These are phyloP conservation scores for Leptopilina syphax DNA, from an alignment of 2,888 invertebrate genomes.

Conservation along the genomic window DNA sequence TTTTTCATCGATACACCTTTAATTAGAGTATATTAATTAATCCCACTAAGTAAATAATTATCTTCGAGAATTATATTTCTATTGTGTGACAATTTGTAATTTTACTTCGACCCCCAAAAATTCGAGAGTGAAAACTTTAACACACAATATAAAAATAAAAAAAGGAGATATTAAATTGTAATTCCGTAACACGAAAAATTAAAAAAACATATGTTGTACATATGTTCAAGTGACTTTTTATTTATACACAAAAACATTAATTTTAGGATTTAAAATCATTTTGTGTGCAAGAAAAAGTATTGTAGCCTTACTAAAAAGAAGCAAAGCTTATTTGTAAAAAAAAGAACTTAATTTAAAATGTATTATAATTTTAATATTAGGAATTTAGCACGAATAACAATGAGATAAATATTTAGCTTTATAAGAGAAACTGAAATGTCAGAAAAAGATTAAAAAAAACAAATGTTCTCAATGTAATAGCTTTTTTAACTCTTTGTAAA, in stretches of 20 bases:
- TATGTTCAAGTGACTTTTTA: constrained; percentile 41
- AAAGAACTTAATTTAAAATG: constrained; percentile 11
- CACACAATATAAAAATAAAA: not conserved
- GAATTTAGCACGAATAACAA: not conserved
- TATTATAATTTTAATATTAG: constrained; percentile 2
- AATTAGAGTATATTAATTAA: not conserved
- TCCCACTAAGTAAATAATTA: not conserved
- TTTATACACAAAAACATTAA: constrained; percentile 35
- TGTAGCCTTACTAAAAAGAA: constrained; percentile 15
- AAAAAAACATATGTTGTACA: not conserved
- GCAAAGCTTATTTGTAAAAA: constrained; percentile 19
- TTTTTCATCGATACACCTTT: not conserved
- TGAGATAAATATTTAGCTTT: not conserved
- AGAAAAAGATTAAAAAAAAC: not conserved
- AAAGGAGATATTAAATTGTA: not conserved
- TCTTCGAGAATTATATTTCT: not conserved
- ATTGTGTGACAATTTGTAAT: not conserved
- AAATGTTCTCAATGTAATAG: not conserved
- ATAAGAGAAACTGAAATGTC: not conserved
- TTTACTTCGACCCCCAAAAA: too few species aligned
- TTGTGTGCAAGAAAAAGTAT: not conserved
- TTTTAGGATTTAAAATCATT: constrained; percentile 24
- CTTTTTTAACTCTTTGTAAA: constrained; percentile 35
- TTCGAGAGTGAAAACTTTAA: not conserved
- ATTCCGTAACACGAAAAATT: not conserved